These are phyloP conservation scores for Danaus melanippus DNA, from an alignment of 1,140 invertebrate species.

Conservation along the genomic window DNA sequence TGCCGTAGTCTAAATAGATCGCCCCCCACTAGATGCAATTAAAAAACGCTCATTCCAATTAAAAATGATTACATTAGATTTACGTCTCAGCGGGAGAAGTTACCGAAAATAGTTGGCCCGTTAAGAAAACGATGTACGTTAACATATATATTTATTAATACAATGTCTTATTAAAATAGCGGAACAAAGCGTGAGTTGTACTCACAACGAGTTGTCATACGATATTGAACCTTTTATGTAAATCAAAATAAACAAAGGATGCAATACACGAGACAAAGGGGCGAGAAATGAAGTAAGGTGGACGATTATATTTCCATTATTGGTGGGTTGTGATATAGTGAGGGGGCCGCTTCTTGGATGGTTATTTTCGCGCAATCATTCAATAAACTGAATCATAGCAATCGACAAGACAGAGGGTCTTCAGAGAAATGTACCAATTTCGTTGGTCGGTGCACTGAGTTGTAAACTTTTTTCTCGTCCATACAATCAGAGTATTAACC, in stretches of 20 bases:
- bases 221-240: slow-evolving; percentile 24
- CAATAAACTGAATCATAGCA: slow-evolving; percentile 66
- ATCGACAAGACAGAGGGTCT: slow-evolving; percentile 57
- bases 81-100: slow-evolving; percentile 44
- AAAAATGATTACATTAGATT: slow-evolving; percentile 20
- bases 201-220: slow-evolving; percentile 7
- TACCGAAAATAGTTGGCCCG: too few relatives aligned
- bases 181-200: slow-evolving; percentile 16
- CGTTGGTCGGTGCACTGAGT: slow-evolving; percentile 24
- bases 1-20: slow-evolving; percentile 15
- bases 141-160: too few relatives aligned
- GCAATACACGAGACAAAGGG: slow-evolving; percentile 22
- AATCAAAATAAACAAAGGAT: slow-evolving; percentile 32
- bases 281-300: slow-evolving; percentile 43
- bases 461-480: slow-evolving; percentile 3
- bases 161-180: slow-evolving; percentile 13
- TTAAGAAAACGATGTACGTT: background rate
- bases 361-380: slow-evolving; percentile 70
- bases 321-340: slow-evolving; percentile 27
- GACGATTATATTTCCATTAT: slow-evolving; percentile 33
- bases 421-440: slow-evolving; percentile 62
- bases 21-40: slow-evolving; percentile 24
- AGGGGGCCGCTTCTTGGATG: slow-evolving; percentile 49
- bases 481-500: slow-evolving; percentile 1
- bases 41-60: slow-evolving; percentile 29